Conservation (phyloP, 2,888 invertebrate species). For the Ichneumoninae sp. region DNA sequence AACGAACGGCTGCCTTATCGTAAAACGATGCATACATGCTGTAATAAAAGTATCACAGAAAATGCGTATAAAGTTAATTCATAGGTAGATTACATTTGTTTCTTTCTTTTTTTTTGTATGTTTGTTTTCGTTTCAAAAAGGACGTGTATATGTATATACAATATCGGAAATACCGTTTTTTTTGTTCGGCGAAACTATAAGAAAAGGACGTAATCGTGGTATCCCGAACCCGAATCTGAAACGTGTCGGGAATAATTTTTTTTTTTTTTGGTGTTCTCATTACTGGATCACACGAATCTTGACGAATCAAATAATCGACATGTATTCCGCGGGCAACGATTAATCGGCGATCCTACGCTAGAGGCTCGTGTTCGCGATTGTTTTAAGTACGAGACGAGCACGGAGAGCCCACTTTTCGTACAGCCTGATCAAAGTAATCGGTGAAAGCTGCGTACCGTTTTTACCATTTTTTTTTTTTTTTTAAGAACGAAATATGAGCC, state of each 20-base stretch:
- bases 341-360: slow-evolving; percentile 25
- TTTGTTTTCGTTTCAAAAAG: slow-evolving; percentile 47
- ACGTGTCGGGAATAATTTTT: slow-evolving; percentile 23
- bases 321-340: slow-evolving; percentile 35
- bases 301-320: slow-evolving; percentile 39
- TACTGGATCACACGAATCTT: slow-evolving; percentile 23
- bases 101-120: slow-evolving; percentile 4
- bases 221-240: slow-evolving; percentile 36
- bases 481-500: slow-evolving; percentile 1
- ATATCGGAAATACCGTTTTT: slow-evolving; percentile 52
- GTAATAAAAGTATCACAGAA: slow-evolving; percentile 75
- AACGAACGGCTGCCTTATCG: slow-evolving; percentile 62
- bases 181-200: slow-evolving; percentile 60
- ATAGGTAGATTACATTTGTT: slow-evolving; percentile 63
- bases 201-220: slow-evolving; percentile 61
- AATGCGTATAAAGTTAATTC: slow-evolving; percentile 72
- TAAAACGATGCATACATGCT: slow-evolving; percentile 69
- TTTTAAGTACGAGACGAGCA: slow-evolving; percentile 36
- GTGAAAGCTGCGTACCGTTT: neutral
- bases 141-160: slow-evolving; percentile 58
- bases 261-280: slow-evolving; percentile 43
- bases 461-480: slow-evolving; percentile 5
- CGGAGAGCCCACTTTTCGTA: slow-evolving; percentile 1
- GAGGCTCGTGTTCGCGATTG: slow-evolving; percentile 25
- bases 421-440: slow-evolving; percentile 18